phyloP scores from a whole-genome alignment of 1,140 invertebrate genomes.

The Trachelipus rathkii region DNA sequence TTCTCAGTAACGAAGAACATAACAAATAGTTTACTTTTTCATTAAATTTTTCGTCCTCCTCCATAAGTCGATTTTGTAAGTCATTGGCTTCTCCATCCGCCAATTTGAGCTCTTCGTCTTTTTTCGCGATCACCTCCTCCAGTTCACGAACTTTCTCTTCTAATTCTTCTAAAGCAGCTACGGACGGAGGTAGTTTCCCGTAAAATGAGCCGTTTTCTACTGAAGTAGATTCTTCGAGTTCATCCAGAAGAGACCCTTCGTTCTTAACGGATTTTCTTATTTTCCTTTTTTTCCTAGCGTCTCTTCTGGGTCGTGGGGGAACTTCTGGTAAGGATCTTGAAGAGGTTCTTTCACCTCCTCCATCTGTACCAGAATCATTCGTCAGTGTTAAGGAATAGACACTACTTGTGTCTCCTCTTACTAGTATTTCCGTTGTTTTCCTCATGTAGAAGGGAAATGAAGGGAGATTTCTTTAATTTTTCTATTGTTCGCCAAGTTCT shows the following conservation, averaged over 20 bases:
- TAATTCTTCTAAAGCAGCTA: constrained; percentile 37
- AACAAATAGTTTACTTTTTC: not conserved
- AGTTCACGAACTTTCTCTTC: constrained; percentile 42
- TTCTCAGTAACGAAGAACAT: too few relatives aligned
- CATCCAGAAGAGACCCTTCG: constrained; percentile 20
- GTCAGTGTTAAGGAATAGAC: not conserved
- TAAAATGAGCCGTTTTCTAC: not conserved
- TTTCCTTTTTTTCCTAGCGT: constrained; percentile 27
- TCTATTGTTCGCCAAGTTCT: constrained; percentile 42
- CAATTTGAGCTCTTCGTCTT: constrained; percentile 38
- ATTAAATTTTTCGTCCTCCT: not conserved
- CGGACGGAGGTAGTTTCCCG: not conserved
- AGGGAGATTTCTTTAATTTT: constrained; percentile 40
- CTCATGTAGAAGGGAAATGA: constrained; percentile 35
- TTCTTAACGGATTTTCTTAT: constrained; percentile 26
- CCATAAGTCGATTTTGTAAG: not conserved
- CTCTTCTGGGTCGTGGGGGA: constrained; percentile 16
- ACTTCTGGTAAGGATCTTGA: not conserved
- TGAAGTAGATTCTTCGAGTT: constrained; percentile 22
- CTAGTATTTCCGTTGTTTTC: constrained; percentile 30
- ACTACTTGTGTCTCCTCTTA: constrained; percentile 14
- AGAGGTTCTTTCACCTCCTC: not conserved
- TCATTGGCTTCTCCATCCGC: constrained; percentile 38
- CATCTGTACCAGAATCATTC: not conserved
- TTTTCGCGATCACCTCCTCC: constrained; percentile 36